Percentiles rank a stretch among this genome's conserved stretches.
phyloP scores from a whole-genome alignment of 1,140 invertebrate genomes.

The Heliothis subflexa region DNA sequence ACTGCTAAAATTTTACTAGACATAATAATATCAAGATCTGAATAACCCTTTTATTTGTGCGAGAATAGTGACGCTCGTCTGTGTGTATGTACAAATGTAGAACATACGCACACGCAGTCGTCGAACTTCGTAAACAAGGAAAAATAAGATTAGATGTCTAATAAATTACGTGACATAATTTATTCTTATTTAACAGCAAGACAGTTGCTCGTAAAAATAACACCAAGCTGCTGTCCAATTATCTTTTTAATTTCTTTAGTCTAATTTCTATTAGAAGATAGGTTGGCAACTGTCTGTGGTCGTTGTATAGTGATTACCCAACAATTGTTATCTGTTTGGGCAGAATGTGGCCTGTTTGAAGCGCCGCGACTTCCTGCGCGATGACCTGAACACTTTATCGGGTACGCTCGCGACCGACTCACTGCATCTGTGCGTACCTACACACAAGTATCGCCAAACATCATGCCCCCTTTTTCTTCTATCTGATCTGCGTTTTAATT shows the following conservation, averaged over 20 bases:
- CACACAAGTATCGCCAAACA: slow-evolving; percentile 15
- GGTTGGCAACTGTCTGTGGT: slow-evolving; percentile 61
- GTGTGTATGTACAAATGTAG: slow-evolving; percentile 23
- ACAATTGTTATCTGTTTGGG: slow-evolving; percentile 66
- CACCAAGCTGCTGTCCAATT: slow-evolving; percentile 26
- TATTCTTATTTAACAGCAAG: slow-evolving; percentile 31
- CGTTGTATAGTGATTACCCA: slow-evolving; percentile 63
- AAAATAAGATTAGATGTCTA: slow-evolving; percentile 35
- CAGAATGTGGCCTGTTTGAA: slow-evolving; percentile 68
- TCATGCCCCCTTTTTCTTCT: not conserved
- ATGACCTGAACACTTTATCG: slow-evolving; percentile 63
- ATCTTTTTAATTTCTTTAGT: slow-evolving; percentile 42
- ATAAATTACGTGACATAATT: slow-evolving; percentile 44
- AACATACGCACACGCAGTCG: slow-evolving; percentile 1
- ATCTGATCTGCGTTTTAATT: not conserved
- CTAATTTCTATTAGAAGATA: slow-evolving; percentile 68
- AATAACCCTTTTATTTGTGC: not conserved
- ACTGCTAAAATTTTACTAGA: too few species aligned
- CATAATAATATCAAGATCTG: not conserved
- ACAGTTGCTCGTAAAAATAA: slow-evolving; percentile 27
- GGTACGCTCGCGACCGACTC: slow-evolving; percentile 23
- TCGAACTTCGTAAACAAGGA: slow-evolving; percentile 33
- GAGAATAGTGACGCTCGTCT: slow-evolving; percentile 4
- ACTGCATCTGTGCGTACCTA: slow-evolving; percentile 29
- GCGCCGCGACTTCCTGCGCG: slow-evolving; percentile 75